phyloP scores from a whole-genome alignment of 2,113 vertebrate species.

The Jaculus jaculus region DNA sequence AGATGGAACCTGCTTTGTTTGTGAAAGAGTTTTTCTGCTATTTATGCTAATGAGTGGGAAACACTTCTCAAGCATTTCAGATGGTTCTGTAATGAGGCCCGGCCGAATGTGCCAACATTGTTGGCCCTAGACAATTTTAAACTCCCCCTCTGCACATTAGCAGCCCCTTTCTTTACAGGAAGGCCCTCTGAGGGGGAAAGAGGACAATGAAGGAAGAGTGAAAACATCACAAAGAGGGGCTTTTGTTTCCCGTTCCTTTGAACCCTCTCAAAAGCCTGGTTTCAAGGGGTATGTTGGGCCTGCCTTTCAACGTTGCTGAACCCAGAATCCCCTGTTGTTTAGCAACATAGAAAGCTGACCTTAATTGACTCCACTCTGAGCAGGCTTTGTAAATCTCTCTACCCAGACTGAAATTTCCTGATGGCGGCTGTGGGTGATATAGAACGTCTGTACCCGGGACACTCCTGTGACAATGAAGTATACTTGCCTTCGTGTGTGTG shows the following conservation, averaged over 20 bases:
- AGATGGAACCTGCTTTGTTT: slow-evolving; percentile 97
- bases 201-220: slow-evolving; percentile 92
- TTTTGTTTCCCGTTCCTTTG: slow-evolving; percentile 96
- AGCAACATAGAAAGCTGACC: slow-evolving; percentile 98
- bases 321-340: slow-evolving; percentile 94
- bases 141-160: slow-evolving; percentile 98
- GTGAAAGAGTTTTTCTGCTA: slow-evolving; percentile 94
- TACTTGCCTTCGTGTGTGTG: accelerated
- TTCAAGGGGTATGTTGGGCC: slow-evolving; percentile 94
- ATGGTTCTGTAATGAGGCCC: slow-evolving; percentile 94
- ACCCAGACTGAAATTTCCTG: slow-evolving; percentile 73
- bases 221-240: slow-evolving; percentile 93
- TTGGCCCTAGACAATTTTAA: slow-evolving; percentile 94
- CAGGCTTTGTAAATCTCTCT: slow-evolving; percentile 86
- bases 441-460: not conserved
- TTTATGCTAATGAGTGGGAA: slow-evolving; percentile 95
- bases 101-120: slow-evolving; percentile 95
- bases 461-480: not conserved
- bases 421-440: slow-evolving; percentile 20
- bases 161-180: slow-evolving; percentile 95
- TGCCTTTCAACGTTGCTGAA: slow-evolving; percentile 92
- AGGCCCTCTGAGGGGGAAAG: slow-evolving; percentile 87
- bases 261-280: slow-evolving; percentile 92
- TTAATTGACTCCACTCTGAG: slow-evolving; percentile 97
- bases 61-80: slow-evolving; percentile 91